Percentiles rank a stretch among this genome's conserved stretches.
These are phyloP conservation scores for Actenoides hombroni DNA, from an alignment of 2,113 vertebrate genomes.

Conservation along the genomic window DNA sequence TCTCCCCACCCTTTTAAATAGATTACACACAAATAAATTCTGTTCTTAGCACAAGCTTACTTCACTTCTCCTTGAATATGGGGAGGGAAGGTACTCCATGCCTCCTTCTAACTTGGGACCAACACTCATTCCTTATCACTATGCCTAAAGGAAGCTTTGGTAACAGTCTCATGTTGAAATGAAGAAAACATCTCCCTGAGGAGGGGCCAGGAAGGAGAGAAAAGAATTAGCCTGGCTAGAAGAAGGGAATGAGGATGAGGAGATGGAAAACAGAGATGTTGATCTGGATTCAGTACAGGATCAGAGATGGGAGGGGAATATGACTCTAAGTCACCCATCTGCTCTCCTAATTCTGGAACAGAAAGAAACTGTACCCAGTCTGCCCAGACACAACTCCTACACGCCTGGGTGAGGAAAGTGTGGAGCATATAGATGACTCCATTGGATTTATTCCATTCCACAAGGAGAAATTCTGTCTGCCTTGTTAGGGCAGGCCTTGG, in stretches of 20 bases:
- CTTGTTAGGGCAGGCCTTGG: constrained; percentile 23
- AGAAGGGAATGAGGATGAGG: not conserved
- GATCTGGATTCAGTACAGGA: constrained; percentile 55
- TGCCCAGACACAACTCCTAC: constrained; percentile 66
- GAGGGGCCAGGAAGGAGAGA: not conserved
- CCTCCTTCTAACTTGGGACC: not conserved
- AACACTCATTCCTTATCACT: not conserved
- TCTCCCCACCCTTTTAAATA: not conserved
- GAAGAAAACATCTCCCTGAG: not conserved
- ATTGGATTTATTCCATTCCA: constrained; percentile 38
- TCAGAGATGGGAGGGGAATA: constrained; percentile 45
- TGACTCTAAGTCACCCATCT: constrained; percentile 68
- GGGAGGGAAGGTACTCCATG: not conserved
- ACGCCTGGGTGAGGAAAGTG: constrained; percentile 51
- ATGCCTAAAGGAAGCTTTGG: not conserved
- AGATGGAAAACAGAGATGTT: constrained; percentile 46
- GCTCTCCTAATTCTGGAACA: constrained; percentile 65
- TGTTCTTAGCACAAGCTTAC: not conserved
- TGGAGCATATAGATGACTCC: constrained; percentile 59
- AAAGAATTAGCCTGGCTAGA: not conserved
- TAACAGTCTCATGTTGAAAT: not conserved
- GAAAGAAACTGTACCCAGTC: constrained; percentile 62
- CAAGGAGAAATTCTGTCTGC: not conserved
- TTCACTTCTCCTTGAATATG: not conserved
- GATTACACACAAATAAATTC: not conserved